A percentile compares a stretch with the other conserved stretches of the same genome.
phyloP scores from a whole-genome alignment of 2,113 vertebrate species.

The Upupa epops region DNA sequence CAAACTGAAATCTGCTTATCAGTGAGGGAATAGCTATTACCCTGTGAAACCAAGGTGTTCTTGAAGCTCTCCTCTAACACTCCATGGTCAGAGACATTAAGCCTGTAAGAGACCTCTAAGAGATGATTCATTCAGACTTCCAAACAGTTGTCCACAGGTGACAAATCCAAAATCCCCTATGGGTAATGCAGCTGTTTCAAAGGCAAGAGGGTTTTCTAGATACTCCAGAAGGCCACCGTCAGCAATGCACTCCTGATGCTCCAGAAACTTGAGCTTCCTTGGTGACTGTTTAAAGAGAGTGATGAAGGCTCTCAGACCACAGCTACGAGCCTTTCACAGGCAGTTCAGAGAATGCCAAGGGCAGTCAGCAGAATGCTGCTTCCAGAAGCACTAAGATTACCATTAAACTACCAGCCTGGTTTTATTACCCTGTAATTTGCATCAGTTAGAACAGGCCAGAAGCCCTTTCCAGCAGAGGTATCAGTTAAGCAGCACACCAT shows the following conservation, averaged over 20 bases:
- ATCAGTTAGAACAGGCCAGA: background rate
- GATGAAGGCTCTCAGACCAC: background rate
- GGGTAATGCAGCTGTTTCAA: background rate
- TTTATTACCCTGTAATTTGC: background rate
- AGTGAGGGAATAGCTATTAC: background rate
- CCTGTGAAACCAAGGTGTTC: background rate
- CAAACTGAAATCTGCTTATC: background rate
- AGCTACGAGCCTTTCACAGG: background rate
- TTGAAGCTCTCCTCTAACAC: background rate
- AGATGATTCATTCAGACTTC: background rate
- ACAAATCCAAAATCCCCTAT: background rate
- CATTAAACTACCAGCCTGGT: background rate
- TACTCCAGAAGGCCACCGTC: background rate
- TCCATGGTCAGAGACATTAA: background rate
- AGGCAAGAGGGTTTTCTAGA: background rate
- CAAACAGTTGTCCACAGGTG: background rate
- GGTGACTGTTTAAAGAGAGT: fast-evolving
- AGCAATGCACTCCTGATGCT: background rate
- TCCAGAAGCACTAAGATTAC: background rate
- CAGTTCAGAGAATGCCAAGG: background rate
- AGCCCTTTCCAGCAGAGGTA: background rate
- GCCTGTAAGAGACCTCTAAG: background rate
- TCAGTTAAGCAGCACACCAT: background rate
- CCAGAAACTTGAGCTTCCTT: background rate
- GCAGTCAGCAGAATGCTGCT: background rate